A percentile compares a stretch with the other conserved stretches of the same genome.
phyloP scores from a whole-genome alignment of 1,140 invertebrate genomes.

The Reticulitermes speratus region DNA sequence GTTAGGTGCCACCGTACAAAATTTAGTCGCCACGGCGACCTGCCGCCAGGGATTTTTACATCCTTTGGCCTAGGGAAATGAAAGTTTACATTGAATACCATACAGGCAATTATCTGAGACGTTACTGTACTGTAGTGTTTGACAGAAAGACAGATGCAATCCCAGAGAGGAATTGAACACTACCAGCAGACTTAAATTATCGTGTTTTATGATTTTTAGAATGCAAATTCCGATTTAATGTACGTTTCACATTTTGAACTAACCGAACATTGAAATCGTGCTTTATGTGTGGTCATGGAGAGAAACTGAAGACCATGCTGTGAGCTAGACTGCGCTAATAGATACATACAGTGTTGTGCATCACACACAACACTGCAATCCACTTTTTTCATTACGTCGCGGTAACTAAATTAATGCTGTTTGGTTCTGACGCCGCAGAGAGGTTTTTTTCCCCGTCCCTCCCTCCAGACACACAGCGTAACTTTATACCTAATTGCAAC shows the following conservation, averaged over 20 bases:
- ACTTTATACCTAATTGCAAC: constrained; percentile 5
- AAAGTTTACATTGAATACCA: too few species aligned
- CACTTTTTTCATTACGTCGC: constrained; percentile 18
- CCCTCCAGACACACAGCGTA: constrained; percentile 7
- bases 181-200: not conserved
- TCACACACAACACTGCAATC: constrained; percentile 13
- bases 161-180: not conserved
- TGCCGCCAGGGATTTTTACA: too few species aligned
- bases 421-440: not conserved
- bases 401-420: constrained; percentile 13
- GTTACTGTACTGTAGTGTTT: too few species aligned
- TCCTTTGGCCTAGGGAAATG: too few species aligned
- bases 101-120: too few species aligned
- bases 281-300: not conserved
- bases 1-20: too few species aligned
- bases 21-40: too few species aligned
- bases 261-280: not conserved
- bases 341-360: not conserved
- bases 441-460: not conserved
- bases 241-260: constrained; percentile 1
- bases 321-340: not conserved
- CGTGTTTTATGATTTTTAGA: not conserved
- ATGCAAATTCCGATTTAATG: not conserved
- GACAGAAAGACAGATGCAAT: too few species aligned
- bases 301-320: not conserved